Evolutionary conservation across 2,113 vertebrate genomes (phyloP), one percentile per base, ranked within the genome.

Genomic region (Nansenia antarctica): DNA sequence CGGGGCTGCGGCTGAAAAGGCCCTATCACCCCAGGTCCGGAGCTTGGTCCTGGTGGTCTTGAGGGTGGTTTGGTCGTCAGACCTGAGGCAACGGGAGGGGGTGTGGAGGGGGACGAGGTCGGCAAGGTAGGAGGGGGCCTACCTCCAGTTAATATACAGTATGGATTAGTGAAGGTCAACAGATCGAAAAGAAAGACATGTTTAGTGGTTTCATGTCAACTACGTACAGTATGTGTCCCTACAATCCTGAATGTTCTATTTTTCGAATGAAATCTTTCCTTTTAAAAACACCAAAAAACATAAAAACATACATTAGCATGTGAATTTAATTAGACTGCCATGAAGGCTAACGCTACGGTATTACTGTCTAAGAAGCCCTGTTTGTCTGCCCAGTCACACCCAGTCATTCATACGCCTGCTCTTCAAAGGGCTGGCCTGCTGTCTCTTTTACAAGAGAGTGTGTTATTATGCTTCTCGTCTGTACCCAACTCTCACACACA

Each of bases 241-340:
- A 12, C 49, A 67, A 26, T 29, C 53, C 53, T 39, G 6, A 31
- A 37, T 15, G 54, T 31, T 9, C 42, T 11, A 22, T 53, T 58
- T 59, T 59, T n/a, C 66, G 45, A 39, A 12, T 12, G 35, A 30
- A 31, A 42, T 20, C n/a, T 20, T 22, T 8, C n/a, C n/a, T n/a
- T 49, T 15, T 49, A 20, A 49, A 49, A 49, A 47, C 4, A 49
- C n/a, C n/a, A 49, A 49, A 49, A 5, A 49, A 4, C 45, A 34
- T 5, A 20, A 9, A 5, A 9, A 58, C 29, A 6, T 31, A n/a
- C 14, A 57, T 24, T 57, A 57, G 54, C 54, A 26, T 58, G 29
- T 37, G 31, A 54, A 67, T 47, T 49, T 59, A 42, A 68, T 70
- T 35, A 32, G 45, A 53, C 45, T 53, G 63, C 34, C 26, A 32